These are phyloP conservation scores for Onychomys arenicola DNA, from an alignment of 2,797 vertebrate species.

Conservation along the genomic window DNA sequence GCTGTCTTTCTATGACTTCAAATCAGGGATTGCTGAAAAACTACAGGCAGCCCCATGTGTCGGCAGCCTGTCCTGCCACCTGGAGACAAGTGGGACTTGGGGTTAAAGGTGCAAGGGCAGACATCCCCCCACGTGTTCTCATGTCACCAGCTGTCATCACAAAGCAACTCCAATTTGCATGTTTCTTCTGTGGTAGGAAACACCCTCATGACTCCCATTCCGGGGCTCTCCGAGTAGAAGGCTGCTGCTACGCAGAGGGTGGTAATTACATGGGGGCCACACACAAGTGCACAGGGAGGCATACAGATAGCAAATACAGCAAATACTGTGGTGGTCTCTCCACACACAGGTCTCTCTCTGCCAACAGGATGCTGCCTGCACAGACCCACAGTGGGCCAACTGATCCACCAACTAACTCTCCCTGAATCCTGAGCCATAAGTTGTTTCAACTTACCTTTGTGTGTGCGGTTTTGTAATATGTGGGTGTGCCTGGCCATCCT, in stretches of 20 bases:
- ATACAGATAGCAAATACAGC: neutral
- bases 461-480: neutral
- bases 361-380: neutral
- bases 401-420: neutral
- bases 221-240: neutral
- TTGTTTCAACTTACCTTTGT: neutral
- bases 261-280: neutral
- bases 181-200: neutral
- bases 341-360: neutral
- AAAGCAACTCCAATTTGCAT: conserved; percentile 63
- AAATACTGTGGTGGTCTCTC: neutral
- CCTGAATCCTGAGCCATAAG: neutral
- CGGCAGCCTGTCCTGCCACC: neutral
- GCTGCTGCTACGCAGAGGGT: neutral
- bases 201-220: neutral
- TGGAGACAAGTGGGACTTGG: accelerated
- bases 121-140: neutral
- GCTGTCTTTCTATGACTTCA: neutral
- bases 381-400: neutral
- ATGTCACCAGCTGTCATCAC: conserved; percentile 58
- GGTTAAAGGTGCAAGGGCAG: neutral
- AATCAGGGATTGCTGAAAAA: neutral
- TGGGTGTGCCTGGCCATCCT: neutral
- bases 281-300: neutral
- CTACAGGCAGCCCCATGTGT: neutral